These are phyloP conservation scores for Choloepus hoffmanni DNA, from an alignment of 2,113 vertebrate species.

Conservation along the genomic window DNA sequence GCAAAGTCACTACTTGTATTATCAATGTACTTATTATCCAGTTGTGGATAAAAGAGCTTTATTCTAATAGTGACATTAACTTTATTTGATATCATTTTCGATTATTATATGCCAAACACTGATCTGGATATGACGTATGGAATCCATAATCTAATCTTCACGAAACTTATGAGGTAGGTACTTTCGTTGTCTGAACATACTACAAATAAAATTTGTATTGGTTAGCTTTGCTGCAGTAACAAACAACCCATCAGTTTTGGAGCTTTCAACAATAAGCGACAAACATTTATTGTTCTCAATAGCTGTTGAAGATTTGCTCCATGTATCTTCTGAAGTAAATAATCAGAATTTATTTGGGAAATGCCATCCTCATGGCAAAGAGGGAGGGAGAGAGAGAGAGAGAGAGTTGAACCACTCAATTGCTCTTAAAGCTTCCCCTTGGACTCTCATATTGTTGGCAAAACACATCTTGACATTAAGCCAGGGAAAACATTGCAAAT, in stretches of 20 bases:
- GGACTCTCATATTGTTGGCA: neutral
- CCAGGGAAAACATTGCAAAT: neutral
- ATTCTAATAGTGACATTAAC: neutral
- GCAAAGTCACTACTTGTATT: neutral
- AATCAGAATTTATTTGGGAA: neutral
- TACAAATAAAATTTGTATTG: conserved; percentile 29
- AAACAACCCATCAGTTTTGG: neutral
- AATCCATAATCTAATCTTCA: conserved; percentile 35
- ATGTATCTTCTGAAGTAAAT: neutral
- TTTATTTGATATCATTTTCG: neutral
- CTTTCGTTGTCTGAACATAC: neutral
- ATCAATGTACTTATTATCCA: neutral
- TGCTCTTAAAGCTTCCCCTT: neutral
- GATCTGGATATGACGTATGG: neutral
- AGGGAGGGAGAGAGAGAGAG: too few species aligned
- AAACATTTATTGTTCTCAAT: neutral
- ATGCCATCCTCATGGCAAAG: neutral
- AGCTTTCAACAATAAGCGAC: neutral
- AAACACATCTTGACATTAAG: conserved; percentile 16
- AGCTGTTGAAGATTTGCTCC: neutral
- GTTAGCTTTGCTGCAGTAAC: neutral
- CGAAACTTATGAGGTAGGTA: neutral
- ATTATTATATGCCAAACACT: neutral
- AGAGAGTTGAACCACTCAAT: neutral
- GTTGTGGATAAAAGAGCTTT: neutral